Base-by-base conservation (phyloP, 2,113 vertebrate species). In the Saguinus midas region DNA sequence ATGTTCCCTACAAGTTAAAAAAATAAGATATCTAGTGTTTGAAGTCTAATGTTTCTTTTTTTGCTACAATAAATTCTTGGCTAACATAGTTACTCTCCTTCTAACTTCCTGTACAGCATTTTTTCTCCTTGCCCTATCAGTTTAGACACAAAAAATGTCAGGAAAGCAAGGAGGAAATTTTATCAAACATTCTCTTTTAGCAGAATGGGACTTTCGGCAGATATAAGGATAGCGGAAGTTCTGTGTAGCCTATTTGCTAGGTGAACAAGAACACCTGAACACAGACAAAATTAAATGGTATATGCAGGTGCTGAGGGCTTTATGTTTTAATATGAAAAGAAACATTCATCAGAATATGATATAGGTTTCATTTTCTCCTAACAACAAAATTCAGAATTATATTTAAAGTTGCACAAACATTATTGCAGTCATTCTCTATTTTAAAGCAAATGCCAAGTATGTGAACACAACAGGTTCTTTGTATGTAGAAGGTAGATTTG, bases 91-190 rank as follows among this genome's bases (percentile, higher is more conserved):
- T 58, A 83, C 21, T 89, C 86, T 75, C 35, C 21, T 17, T 35
- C 58, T 79, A 79, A 68, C 7, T 80, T 86, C 61, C 55, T 89
- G 14, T 21, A 90, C 0, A 75, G 52, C 20, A 95, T 40, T 91
- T 93, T 95, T 43, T 87, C 57, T 94, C 50, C 8, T 58, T 84
- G 57, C 8, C 7, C 14, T 55, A 82, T 83, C 52, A 87, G 6
- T 50, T 37, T 48, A 94, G 45, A 93, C 58, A 94, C 32, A 91
- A 72, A 94, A 94, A 94, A 72, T 94, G 48, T 61, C 66, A 79
- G 21, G 50, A 68, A 96, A 96, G 37, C 0, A 4, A 52, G 78
- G 12, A 91, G 78, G 94, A 86, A 43, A 82, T n/a, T 82, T 90
- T 78, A 96, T 94, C 45, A 85, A 78, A 83, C 0, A 2, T 91